Evolutionary conservation across 1,140 invertebrate genomes (phyloP), one percentile per base, ranked within the genome.

Genomic region (Heliconius congener): DNA sequence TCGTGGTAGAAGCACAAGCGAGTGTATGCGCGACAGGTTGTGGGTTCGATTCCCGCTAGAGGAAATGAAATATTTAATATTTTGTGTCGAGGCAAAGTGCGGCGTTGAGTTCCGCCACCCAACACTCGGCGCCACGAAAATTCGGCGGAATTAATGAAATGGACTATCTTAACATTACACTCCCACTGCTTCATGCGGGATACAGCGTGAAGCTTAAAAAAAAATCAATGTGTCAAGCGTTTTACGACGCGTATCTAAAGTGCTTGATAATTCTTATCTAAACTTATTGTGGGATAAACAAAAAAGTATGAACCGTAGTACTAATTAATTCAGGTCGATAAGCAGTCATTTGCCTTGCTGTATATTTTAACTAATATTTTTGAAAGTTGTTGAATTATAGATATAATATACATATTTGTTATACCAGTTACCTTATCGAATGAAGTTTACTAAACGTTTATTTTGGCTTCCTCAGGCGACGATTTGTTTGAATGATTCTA

Each of bases 251-350:
- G 42, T 81, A 76, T 81, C 73, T 81, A 72, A 81, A 81, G 80
- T 81, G 80, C 80, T 72, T 66, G 80, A 81, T 81, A 81, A 42
- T 34, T 37, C 73, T 46, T 78, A 78, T 81, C 73, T 60, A 37
- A 66, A 27, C 73, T 78, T 78, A 75, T 74, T 81, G 52, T 66
- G 76, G 16, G 66, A 81, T 75, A 78, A 78, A 71, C 27, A 37
- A 81, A 77, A 77, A 81, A 34, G 72, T 74, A 81, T 50, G 71
- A 39, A 74, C 50, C 55, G 60, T 66, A 46, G 34, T 30, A 71
- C 66, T 81, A 81, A 81, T 81, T 81, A 78, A 81, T 81, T 78
- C 39, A 72, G 66, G 79, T 42, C 73, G 80, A 81, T 81, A 81
- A 81, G 76, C 46, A 57, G 66, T 75, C 74, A 78, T 81, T 81